Evolutionary conservation across 2,888 invertebrate species (phyloP).

Genomic region (Ypsolopha sequella): DNA sequence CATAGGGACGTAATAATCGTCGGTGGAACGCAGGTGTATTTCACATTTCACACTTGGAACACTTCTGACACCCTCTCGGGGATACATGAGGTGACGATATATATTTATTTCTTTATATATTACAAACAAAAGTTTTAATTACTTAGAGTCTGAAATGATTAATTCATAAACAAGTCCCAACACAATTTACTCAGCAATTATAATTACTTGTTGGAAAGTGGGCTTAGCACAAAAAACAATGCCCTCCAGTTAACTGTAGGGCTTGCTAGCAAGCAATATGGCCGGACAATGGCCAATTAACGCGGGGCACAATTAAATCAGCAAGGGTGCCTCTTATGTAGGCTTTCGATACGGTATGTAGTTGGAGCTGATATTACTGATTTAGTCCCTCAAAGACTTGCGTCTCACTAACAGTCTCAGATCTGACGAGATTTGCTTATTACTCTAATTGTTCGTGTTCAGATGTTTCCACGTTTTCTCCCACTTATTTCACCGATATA

Average conservation of each 20-base stretch:
- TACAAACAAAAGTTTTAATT: not conserved
- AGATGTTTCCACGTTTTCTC: too few species aligned
- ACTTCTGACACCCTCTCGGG: too few species aligned
- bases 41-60: too few species aligned
- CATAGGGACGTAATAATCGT: too few species aligned
- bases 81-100: too few species aligned
- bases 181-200: not conserved
- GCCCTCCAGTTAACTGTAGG: conserved; percentile 25
- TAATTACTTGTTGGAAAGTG: conserved; percentile 10
- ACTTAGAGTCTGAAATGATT: not conserved
- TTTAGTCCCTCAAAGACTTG: not conserved
- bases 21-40: too few species aligned
- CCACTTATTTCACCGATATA: too few species aligned
- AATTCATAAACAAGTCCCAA: not conserved
- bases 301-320: conserved; percentile 49
- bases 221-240: conserved; percentile 21
- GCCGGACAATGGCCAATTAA: conserved; percentile 52
- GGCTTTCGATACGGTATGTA: conserved; percentile 20
- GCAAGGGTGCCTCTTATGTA: conserved; percentile 26
- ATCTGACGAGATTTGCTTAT: too few species aligned
- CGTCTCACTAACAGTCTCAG: too few species aligned
- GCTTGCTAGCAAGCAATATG: conserved; percentile 35
- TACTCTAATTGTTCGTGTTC: too few species aligned
- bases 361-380: conserved; percentile 19
- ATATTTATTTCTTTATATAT: not conserved